Conservation (phyloP, 37 sponge, comb jelly and placozoan species). For the Chondrilla cf. caribensis region DNA sequence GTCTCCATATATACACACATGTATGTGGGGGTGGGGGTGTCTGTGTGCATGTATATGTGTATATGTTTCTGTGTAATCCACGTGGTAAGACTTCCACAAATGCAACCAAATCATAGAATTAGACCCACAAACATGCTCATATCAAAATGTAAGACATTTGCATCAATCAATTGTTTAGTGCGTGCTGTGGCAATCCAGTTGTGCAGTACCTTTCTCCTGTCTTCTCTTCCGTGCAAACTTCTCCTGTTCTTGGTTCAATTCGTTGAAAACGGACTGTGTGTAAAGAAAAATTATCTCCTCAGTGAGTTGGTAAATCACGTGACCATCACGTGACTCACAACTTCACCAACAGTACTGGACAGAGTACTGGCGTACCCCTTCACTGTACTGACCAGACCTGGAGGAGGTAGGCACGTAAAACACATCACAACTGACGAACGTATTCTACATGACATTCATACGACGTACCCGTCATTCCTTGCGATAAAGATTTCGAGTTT, state of each 20-base stretch:
- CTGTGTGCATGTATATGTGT: too few relatives aligned
- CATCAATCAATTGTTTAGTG: too few relatives aligned
- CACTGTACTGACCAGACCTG: slow-evolving; percentile 28
- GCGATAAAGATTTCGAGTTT: neutral
- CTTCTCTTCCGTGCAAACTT: slow-evolving; percentile 64
- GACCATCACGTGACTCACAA: slow-evolving; percentile 1
- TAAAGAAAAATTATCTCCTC: neutral
- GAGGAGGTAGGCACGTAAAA: neutral
- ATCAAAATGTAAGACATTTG: too few relatives aligned
- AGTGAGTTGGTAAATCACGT: neutral
- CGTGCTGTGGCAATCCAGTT: too few relatives aligned
- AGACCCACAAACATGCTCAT: too few relatives aligned
- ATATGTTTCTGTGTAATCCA: too few relatives aligned
- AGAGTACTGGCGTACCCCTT: slow-evolving; percentile 48
- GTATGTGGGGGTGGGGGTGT: too few relatives aligned
- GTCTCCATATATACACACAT: too few relatives aligned
- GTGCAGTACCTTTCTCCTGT: slow-evolving; percentile 57
- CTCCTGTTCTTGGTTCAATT: slow-evolving; percentile 80
- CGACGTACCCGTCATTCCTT: neutral
- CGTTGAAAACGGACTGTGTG: slow-evolving; percentile 45
- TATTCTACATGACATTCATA: neutral
- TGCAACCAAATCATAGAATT: too few relatives aligned
- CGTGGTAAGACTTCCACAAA: too few relatives aligned
- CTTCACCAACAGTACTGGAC: slow-evolving; percentile 27
- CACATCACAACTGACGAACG: too few relatives aligned